phyloP scores from a whole-genome alignment of 2,797 vertebrate genomes.

The Staurois parvus region DNA sequence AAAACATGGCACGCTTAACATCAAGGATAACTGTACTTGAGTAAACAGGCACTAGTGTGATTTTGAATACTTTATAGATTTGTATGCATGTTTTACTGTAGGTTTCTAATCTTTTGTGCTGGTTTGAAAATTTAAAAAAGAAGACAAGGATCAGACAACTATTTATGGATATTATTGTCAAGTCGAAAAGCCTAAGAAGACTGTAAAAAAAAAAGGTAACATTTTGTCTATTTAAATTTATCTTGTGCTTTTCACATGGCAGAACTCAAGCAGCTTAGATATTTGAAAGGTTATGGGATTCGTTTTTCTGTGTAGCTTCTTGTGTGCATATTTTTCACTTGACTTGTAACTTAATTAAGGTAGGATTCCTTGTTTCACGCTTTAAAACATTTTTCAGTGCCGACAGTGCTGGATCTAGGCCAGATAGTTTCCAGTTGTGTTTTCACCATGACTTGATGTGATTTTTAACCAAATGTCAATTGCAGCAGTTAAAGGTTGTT shows the following conservation, averaged over 20 bases:
- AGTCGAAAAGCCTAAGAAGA: slow-evolving; percentile 20
- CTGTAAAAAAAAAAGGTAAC: slow-evolving; percentile 31
- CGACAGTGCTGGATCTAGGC: background rate
- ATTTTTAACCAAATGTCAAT: background rate
- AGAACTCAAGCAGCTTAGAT: background rate
- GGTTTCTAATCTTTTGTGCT: slow-evolving; percentile 27
- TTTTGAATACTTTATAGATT: slow-evolving; percentile 26
- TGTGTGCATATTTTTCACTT: background rate
- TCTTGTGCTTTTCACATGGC: background rate
- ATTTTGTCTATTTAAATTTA: slow-evolving; percentile 26
- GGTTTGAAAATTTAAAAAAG: slow-evolving; percentile 5
- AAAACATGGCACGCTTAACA: slow-evolving; percentile 3
- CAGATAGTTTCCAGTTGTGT: background rate
- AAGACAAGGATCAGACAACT: slow-evolving; percentile 2
- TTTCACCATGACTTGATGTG: background rate
- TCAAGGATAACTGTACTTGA: slow-evolving; percentile 19
- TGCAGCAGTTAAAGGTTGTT: background rate
- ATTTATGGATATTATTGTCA: slow-evolving; percentile 22
- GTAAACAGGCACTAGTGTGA: slow-evolving; percentile 2
- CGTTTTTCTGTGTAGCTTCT: background rate
- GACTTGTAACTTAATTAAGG: background rate
- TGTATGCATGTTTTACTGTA: slow-evolving; percentile 23
- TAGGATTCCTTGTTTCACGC: background rate
- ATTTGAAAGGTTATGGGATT: slow-evolving; percentile 7
- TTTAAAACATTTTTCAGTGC: background rate